A percentile compares a stretch with the other conserved stretches of the same genome.
These are phyloP conservation scores for Sicus ferrugineus DNA, from an alignment of 2,888 invertebrate species.

Conservation along the genomic window DNA sequence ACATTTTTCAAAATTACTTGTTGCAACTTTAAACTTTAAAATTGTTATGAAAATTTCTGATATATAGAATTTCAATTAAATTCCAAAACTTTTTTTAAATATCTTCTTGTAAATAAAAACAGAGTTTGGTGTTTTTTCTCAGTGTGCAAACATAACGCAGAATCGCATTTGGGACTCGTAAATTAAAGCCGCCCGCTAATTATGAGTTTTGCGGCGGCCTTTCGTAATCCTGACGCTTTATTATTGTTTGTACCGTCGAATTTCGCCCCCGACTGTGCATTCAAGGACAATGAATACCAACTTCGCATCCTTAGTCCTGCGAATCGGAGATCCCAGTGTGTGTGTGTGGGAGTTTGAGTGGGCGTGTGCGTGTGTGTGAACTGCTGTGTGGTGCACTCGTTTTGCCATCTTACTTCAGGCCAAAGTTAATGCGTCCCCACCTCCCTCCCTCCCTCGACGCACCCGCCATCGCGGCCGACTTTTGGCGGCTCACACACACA, in stretches of 20 bases:
- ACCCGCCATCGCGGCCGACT: background rate
- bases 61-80: no score
- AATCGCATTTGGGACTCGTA: no score
- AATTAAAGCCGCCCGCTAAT: background rate
- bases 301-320: background rate
- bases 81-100: no score
- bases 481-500: constrained; percentile 18
- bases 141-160: no score
- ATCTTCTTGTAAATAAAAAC: no score
- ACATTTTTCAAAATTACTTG: no score
- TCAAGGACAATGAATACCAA: constrained; percentile 20
- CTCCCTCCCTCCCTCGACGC: background rate
- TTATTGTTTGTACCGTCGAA: background rate
- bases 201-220: background rate
- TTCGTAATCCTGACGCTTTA: background rate
- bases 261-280: background rate
- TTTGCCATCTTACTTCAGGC: constrained; percentile 2
- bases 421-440: no score
- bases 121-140: no score
- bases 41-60: no score
- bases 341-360: constrained; percentile 8
- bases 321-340: background rate
- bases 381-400: no score
- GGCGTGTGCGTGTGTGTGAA: constrained; percentile 2
- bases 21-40: no score